phyloP scores from a whole-genome alignment of 2,888 invertebrate species.

The Aethes cnicana region DNA sequence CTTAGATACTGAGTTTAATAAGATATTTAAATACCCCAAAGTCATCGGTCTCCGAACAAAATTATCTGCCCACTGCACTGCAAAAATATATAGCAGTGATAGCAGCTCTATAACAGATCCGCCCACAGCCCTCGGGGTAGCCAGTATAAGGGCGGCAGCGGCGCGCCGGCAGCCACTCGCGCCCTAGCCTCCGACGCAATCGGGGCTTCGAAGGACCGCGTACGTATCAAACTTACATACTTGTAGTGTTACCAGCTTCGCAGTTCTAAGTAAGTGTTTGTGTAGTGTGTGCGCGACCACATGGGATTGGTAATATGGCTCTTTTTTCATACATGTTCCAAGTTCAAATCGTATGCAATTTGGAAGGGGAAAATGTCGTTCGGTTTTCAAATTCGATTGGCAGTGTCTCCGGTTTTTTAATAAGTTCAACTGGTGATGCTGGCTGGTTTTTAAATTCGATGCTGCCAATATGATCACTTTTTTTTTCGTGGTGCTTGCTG shows the following conservation, averaged over 20 bases:
- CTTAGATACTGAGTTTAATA: too few relatives aligned
- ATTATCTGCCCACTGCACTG: too few relatives aligned
- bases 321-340: conserved; percentile 14
- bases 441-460: too few relatives aligned
- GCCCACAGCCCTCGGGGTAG: conserved; percentile 61
- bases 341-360: too few relatives aligned
- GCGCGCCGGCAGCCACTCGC: conserved; percentile 59
- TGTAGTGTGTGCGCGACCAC: conserved; percentile 15
- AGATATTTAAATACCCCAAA: too few relatives aligned
- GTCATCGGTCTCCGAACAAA: too few relatives aligned
- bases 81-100: too few relatives aligned
- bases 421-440: too few relatives aligned
- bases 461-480: too few relatives aligned
- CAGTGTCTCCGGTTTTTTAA: too few relatives aligned
- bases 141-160: conserved; percentile 68
- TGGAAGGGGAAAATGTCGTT: neutral
- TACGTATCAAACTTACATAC: conserved; percentile 58
- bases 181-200: conserved; percentile 65
- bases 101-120: conserved; percentile 47
- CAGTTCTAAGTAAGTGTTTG: conserved; percentile 29
- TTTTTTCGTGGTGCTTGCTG: too few relatives aligned
- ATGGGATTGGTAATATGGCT: conserved; percentile 21
- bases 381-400: conserved; percentile 2
- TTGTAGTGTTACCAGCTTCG: conserved; percentile 14
- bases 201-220: conserved; percentile 73